A percentile compares a stretch with the other conserved stretches of the same genome.
Conservation (phyloP, 2,888 invertebrate species). For the Hirtodrosophila confusa region DNA sequence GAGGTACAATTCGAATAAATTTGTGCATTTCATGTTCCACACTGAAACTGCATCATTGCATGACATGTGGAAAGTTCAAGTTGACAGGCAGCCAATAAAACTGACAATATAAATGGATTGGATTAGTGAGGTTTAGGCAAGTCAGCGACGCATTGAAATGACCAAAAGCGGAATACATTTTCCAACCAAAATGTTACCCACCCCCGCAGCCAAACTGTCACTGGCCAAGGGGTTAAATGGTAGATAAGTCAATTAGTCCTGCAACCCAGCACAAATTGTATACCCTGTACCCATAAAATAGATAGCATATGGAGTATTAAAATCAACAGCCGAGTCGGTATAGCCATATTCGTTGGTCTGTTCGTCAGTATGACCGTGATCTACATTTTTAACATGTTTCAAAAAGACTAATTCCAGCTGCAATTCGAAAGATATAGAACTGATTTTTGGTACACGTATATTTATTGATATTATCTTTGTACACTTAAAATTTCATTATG, state of each 20-base stretch:
- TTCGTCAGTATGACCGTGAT: too few relatives aligned
- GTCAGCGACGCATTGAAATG: constrained; percentile 69
- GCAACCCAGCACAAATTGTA: constrained; percentile 12
- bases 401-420: too few relatives aligned
- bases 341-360: too few relatives aligned
- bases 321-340: not conserved
- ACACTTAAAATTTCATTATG: too few relatives aligned
- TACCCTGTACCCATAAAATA: constrained; percentile 6
- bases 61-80: constrained; percentile 75
- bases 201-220: constrained; percentile 36
- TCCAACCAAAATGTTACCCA: constrained; percentile 23
- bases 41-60: constrained; percentile 72
- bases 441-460: too few relatives aligned
- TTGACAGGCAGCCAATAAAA: constrained; percentile 79
- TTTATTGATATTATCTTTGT: too few relatives aligned
- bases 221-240: constrained; percentile 44
- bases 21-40: constrained; percentile 71
- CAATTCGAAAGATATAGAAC: too few relatives aligned
- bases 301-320: not conserved
- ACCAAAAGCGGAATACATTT: constrained; percentile 30
- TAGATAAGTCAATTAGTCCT: constrained; percentile 68
- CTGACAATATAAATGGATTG: constrained; percentile 83
- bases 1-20: constrained; percentile 26
- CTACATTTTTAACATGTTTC: too few relatives aligned
- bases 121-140: constrained; percentile 82